phyloP scores from a whole-genome alignment of 2,888 invertebrate genomes.

The Catocala nupta region DNA sequence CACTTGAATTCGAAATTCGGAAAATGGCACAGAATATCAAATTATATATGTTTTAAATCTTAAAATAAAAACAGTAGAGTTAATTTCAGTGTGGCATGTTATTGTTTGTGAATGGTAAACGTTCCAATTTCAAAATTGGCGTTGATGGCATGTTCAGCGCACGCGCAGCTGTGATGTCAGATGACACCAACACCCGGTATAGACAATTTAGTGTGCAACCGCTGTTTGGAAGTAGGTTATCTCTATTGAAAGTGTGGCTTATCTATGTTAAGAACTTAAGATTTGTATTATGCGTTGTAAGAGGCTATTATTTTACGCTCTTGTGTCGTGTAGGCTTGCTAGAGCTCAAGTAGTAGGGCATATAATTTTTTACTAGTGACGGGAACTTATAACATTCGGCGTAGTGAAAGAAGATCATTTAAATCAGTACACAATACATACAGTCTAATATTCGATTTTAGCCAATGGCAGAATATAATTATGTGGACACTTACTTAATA shows the following conservation, averaged over 20 bases:
- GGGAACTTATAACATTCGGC: too few species aligned
- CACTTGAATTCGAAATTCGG: conserved; percentile 41
- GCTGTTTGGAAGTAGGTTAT: conserved; percentile 3
- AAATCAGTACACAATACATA: too few species aligned
- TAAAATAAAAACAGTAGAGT: conserved; percentile 55
- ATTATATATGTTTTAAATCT: conserved; percentile 50
- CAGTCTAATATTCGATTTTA: too few species aligned
- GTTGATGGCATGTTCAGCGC: conserved; percentile 70
- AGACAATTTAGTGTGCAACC: conserved; percentile 17
- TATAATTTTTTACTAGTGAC: too few species aligned
- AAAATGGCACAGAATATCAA: conserved; percentile 45
- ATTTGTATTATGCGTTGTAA: too few species aligned
- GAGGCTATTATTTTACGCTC: too few species aligned
- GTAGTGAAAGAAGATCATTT: too few species aligned
- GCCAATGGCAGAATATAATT: too few species aligned
- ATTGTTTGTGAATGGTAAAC: conserved; percentile 57
- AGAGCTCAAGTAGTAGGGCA: too few species aligned
- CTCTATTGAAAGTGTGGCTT: not conserved
- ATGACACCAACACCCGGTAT: conserved; percentile 55
- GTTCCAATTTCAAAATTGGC: conserved; percentile 73
- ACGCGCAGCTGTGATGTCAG: conserved; percentile 72
- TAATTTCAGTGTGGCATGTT: conserved; percentile 50
- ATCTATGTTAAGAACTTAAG: too few species aligned
- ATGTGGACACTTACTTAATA: too few species aligned
- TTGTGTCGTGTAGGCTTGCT: too few species aligned